These are phyloP conservation scores for Myathropa florea DNA, from an alignment of 2,888 invertebrate genomes.

Conservation along the genomic window DNA sequence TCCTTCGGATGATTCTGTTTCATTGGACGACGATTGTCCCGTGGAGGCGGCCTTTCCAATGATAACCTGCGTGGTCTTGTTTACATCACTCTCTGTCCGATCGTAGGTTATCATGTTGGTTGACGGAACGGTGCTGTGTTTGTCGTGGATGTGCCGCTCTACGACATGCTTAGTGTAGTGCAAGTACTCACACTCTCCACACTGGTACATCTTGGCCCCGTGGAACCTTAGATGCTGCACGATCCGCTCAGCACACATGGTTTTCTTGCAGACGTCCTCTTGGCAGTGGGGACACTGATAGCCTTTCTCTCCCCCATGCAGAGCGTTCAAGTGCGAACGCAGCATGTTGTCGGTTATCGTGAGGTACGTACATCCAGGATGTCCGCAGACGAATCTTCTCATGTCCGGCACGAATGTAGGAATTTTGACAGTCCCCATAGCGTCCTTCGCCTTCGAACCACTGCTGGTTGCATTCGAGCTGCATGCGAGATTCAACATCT, in stretches of 20 bases:
- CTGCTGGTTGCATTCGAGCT: conserved; percentile 82
- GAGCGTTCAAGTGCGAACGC: conserved; percentile 86
- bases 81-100: conserved; percentile 64
- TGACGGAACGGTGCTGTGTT: conserved; percentile 80
- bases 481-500: conserved; percentile 91
- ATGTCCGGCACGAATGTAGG: conserved; percentile 83
- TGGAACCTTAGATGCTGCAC: conserved; percentile 89
- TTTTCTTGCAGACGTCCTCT: conserved; percentile 81
- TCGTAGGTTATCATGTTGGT: conserved; percentile 73
- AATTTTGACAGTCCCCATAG: conserved; percentile 62
- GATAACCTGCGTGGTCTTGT: conserved; percentile 46
- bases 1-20: conserved; percentile 4
- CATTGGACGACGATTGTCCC: neutral
- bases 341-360: conserved; percentile 88
- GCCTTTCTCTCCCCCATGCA: conserved; percentile 84
- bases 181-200: conserved; percentile 85
- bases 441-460: conserved; percentile 69
- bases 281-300: conserved; percentile 89
- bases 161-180: conserved; percentile 84
- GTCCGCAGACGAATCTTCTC: conserved; percentile 87
- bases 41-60: conserved; percentile 45
- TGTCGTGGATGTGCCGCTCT: conserved; percentile 85
- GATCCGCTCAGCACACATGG: conserved; percentile 83
- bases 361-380: conserved; percentile 86
- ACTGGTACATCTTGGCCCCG: conserved; percentile 87